Percentiles rank a stretch among this genome's conserved stretches.
phyloP scores from a whole-genome alignment of 2,888 invertebrate genomes.

The Willowsia nigromaculata region DNA sequence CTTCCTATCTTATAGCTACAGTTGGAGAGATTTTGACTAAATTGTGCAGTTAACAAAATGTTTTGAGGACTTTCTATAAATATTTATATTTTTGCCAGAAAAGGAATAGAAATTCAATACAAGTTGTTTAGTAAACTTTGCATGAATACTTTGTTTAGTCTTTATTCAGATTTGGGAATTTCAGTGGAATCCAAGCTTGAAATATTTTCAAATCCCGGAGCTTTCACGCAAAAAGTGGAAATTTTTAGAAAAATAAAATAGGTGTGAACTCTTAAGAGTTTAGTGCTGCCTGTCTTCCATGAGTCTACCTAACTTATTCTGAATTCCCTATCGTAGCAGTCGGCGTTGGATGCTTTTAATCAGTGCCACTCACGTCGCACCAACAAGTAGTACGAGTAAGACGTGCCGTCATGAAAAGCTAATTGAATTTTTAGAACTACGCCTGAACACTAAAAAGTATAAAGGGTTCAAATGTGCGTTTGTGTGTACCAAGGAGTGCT shows the following conservation, averaged over 20 bases:
- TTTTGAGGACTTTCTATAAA: neutral
- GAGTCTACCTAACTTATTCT: neutral
- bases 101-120: neutral
- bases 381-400: neutral
- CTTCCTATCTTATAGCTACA: no score
- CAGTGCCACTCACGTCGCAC: constrained; percentile 3
- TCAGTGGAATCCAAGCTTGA: no score
- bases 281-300: neutral
- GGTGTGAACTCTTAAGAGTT: no score
- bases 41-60: neutral
- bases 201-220: neutral
- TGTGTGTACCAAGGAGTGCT: neutral
- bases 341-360: neutral
- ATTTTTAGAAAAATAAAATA: neutral
- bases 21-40: no score
- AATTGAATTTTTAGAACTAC: constrained; percentile 25
- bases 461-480: no score
- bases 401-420: neutral
- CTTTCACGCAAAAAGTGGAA: neutral
- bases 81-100: neutral
- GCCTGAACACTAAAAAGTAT: neutral
- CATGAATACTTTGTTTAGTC: neutral
- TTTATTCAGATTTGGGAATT: no score
- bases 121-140: neutral
- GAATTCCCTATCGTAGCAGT: neutral